A percentile compares a stretch with the other conserved stretches of the same genome.
Conservation (phyloP, 2,113 vertebrate species). For the Galeopterus variegatus region DNA sequence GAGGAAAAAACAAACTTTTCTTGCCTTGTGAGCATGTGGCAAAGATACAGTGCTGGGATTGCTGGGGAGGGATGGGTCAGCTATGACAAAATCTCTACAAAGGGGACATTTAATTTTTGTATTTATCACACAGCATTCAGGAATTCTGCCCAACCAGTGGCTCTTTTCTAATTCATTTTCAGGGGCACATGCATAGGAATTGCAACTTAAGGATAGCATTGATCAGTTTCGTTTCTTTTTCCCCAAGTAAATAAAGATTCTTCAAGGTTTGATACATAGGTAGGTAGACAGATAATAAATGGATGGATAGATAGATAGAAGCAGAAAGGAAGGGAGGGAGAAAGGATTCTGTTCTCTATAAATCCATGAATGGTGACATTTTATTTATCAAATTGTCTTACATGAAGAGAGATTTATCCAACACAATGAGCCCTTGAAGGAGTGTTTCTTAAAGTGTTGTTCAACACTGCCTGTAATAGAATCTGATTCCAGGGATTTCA, state of each 20-base stretch:
- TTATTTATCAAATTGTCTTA: background rate
- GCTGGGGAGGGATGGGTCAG: background rate
- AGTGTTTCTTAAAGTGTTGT: background rate
- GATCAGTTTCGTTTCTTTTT: background rate
- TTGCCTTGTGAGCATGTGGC: background rate
- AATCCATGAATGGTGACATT: background rate
- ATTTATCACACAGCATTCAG: background rate
- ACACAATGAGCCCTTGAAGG: background rate
- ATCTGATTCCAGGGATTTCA: background rate
- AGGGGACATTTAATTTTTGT: background rate
- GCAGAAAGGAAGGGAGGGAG: background rate
- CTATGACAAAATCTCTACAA: background rate
- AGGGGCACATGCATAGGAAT: background rate
- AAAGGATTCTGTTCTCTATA: background rate
- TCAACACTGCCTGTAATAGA: background rate
- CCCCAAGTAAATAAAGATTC: constrained; percentile 7
- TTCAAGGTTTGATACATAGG: background rate
- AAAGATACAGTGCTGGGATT: background rate
- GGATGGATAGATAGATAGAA: background rate
- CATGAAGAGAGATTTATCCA: background rate
- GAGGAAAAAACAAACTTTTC: background rate
- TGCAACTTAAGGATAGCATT: background rate
- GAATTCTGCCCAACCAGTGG: background rate
- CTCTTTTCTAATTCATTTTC: constrained; percentile 3
- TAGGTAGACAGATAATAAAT: background rate